Conservation (phyloP, 2,797 vertebrate species). For the Dermochelys coriacea region DNA sequence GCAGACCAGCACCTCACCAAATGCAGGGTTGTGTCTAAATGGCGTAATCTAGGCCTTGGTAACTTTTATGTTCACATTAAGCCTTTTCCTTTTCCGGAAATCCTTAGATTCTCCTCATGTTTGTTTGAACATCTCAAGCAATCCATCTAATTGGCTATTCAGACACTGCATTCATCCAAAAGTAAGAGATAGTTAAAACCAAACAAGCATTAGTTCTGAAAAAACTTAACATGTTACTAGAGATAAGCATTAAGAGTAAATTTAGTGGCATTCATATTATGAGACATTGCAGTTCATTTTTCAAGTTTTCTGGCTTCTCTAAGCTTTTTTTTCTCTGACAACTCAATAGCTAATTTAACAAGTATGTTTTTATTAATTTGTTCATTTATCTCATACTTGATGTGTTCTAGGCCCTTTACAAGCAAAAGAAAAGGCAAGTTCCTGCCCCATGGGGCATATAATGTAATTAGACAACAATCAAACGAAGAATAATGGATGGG, state of each 20-base stretch:
- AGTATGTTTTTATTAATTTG: background rate
- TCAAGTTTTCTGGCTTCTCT: background rate
- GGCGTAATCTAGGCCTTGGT: too few relatives aligned
- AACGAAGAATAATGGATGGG: background rate
- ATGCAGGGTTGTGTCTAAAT: too few relatives aligned
- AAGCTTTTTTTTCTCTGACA: background rate
- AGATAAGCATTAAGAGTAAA: background rate
- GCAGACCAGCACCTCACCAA: too few relatives aligned
- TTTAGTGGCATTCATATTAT: background rate
- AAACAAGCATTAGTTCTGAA: background rate
- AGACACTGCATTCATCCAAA: background rate
- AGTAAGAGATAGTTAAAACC: background rate
- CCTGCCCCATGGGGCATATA: background rate
- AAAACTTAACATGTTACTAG: background rate
- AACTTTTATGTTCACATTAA: too few relatives aligned
- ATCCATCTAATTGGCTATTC: background rate
- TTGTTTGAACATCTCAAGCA: background rate
- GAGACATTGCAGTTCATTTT: background rate
- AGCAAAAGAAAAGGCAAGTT: background rate
- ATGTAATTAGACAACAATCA: background rate
- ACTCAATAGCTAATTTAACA: background rate
- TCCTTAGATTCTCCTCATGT: background rate
- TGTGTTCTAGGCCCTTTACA: background rate
- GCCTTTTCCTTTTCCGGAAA: background rate
- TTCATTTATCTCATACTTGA: background rate